Base-by-base conservation (phyloP, 1,140 invertebrate genomes). In the Sminthurides bifidus region DNA sequence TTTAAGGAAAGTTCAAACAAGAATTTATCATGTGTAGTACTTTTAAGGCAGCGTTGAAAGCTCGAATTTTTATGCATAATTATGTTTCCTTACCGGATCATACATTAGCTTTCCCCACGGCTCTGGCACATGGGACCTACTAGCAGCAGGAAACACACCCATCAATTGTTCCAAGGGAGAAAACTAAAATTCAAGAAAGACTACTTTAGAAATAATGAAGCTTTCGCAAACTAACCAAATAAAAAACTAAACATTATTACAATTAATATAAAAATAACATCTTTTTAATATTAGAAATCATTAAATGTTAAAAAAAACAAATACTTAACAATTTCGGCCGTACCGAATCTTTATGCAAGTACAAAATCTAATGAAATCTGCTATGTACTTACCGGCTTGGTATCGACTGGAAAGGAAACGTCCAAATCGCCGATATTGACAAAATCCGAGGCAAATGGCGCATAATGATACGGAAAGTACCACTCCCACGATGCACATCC, bases 401-500 rank as follows among this genome's bases (percentile, higher is more conserved):
- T 95, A 41, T 81, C 82, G 68, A 78, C 85, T 66, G 91, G 85
- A 74, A 98, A 98, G 66, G 84, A 77, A 0, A 87, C 88, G 40
- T 84, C 81, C 2, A 94, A 72, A 12, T 85, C 82, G 46, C 78
- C 80, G 35, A 98, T 87, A 68, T 96, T 90, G 23, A 91, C 77
- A 73, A 99, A 98, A 75, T 99, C 95, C 2, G 93, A 97, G 3
- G 96, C 95, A 76, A 99, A 99, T n/a, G 95, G 95, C 2, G 96
- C 95, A 77, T 98, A 99, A 73, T 99, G 95, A 71, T 94, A 98
- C 0, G 96, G 96, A 73, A 92, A 99, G 75, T 96, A 98, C 96
- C 96, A 99, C 72, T 95, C 91, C 96, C 96, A 99, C 2, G 92
- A 96, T 21, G 92, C 86, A 75, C 95, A 98, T 40, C 96, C 96